A percentile compares a stretch with the other conserved stretches of the same genome.
Conservation (phyloP, 2,888 invertebrate species). For the Microchrysa polita region DNA sequence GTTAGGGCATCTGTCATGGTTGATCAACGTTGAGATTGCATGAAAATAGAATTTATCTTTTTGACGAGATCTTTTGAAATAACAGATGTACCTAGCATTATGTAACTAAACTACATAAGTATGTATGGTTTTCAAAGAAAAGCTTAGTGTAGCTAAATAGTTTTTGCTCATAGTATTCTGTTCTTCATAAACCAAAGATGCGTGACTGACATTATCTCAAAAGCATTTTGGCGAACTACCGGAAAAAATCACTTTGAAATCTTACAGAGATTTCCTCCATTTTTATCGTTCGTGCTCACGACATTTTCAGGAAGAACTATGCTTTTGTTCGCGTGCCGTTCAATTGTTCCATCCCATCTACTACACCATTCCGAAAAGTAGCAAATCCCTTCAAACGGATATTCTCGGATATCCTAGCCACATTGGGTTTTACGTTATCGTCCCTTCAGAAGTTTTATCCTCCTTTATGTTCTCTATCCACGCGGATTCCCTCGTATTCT, state of each 20-base stretch:
- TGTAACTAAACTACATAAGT: no score
- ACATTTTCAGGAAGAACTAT: conserved; percentile 14
- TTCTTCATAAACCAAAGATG: no score
- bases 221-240: not conserved
- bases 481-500: conserved; percentile 12
- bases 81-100: no score
- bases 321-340: conserved; percentile 24
- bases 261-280: conserved; percentile 42
- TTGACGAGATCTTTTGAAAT: no score
- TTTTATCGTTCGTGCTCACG: conserved; percentile 39
- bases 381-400: not conserved
- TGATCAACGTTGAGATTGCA: not conserved
- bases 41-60: no score
- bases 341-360: conserved; percentile 30
- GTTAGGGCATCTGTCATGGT: not conserved
- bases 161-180: no score
- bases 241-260: conserved; percentile 32
- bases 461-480: conserved; percentile 32
- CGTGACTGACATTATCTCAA: no score
- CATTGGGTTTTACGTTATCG: not conserved
- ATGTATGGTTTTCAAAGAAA: no score
- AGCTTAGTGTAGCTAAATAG: no score
- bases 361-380: conserved; percentile 7
- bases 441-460: conserved; percentile 27
- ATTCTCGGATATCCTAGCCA: not conserved